phyloP scores from a whole-genome alignment of 2,888 invertebrate species.

The Volucella inanis region DNA sequence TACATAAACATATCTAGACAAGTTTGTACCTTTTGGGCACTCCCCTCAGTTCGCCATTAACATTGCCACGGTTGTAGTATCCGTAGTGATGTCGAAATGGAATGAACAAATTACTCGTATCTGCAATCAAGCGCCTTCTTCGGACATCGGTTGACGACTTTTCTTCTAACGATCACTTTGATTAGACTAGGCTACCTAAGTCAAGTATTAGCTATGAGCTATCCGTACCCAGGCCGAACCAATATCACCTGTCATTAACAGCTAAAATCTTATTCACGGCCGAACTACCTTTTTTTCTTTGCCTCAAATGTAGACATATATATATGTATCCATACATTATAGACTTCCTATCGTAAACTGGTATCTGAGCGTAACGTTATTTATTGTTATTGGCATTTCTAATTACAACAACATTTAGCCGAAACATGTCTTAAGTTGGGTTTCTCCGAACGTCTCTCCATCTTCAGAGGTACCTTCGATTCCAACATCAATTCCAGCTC shows the following conservation, averaged over 20 bases:
- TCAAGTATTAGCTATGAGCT: background rate
- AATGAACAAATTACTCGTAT: slow-evolving; percentile 21
- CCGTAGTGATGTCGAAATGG: background rate
- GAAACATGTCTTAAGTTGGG: slow-evolving; percentile 54
- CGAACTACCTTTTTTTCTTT: slow-evolving; percentile 30
- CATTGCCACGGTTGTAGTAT: background rate
- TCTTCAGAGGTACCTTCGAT: too few species aligned
- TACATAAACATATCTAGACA: slow-evolving; percentile 13
- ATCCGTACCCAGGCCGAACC: slow-evolving; percentile 8
- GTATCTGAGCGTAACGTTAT: slow-evolving; percentile 33
- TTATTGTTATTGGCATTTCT: slow-evolving; percentile 71
- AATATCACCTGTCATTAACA: slow-evolving; percentile 56
- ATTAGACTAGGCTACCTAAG: background rate
- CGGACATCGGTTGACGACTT: background rate
- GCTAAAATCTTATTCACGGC: slow-evolving; percentile 50
- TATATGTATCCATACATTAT: background rate
- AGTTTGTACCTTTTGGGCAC: slow-evolving; percentile 61
- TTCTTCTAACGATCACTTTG: background rate
- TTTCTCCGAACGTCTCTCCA: background rate
- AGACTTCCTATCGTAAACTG: slow-evolving; percentile 21
- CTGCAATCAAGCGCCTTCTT: slow-evolving; percentile 19
- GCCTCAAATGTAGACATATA: background rate
- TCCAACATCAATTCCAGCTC: background rate
- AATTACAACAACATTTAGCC: slow-evolving; percentile 60
- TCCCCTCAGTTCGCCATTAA: slow-evolving; percentile 53